Evolutionary conservation across 2,888 invertebrate species (phyloP), one percentile per base, ranked within the genome.

Genomic region (Drosophila mercatorum): DNA sequence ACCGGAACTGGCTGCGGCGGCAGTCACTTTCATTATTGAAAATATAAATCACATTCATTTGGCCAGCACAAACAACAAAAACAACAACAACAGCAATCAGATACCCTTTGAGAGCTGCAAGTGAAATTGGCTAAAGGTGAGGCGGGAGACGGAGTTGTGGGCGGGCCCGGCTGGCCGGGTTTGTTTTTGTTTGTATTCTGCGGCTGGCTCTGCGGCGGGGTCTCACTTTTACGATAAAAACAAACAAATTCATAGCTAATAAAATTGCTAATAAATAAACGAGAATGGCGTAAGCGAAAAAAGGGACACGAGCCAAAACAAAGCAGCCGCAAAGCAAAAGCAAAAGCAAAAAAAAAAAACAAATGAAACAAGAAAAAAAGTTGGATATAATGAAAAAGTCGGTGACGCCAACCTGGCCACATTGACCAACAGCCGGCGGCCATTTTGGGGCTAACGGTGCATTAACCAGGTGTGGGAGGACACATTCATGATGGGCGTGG

Each of bases 161-260:
- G 52, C 55, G 55, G 36, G 17, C 14, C n/a, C 6, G 40, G 38
- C 47, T 49, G 60, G 51, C 56, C 28, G 51, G 59, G 57, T 65
- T 66, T 68, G 65, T 73, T 57, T 79, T 79, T 62, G 72, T 69
- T 78, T 77, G 80, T 72, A 55, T 64, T 71, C 44, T 79, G 75
- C 65, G 72, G 68, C 68, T 65, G 59, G 43, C 58, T 55, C 41
- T 55, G 55, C 12, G 55, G 55, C 41, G 36, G 41, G 41, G 11
- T 41, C 41, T 61, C 58, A 83, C 60, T 75, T 72, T 74, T 76
- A 74, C 90, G 89, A 87, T 89, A 87, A 87, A 89, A 86, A 87
- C 90, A 89, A 89, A 87, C 86, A 89, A 87, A 87, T 87, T 87
- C 86, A 87, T 88, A 87, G 86, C 86, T 87, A 87, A 87, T 87